These are phyloP conservation scores for Microcebus murinus DNA, from an alignment of 2,113 vertebrate genomes.

Conservation along the genomic window DNA sequence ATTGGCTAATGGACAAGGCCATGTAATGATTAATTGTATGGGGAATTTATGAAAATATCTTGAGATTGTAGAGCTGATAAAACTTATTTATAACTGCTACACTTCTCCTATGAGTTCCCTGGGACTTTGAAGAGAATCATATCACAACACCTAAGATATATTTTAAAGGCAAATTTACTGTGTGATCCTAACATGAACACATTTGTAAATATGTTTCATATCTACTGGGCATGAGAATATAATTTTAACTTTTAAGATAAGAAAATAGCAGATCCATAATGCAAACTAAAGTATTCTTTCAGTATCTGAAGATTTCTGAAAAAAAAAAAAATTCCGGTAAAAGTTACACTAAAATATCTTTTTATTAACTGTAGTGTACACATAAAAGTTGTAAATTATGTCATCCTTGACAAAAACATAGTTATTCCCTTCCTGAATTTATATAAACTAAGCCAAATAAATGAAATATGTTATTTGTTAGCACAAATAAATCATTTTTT, in stretches of 20 bases:
- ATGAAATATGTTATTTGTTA: background rate
- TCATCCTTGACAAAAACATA: slow-evolving; percentile 2
- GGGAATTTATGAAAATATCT: background rate
- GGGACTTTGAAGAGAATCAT: background rate
- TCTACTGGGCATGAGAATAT: background rate
- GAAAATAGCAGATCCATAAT: slow-evolving; percentile 14
- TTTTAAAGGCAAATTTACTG: background rate
- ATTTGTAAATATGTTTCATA: background rate
- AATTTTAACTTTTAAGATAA: slow-evolving; percentile 45
- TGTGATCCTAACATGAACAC: background rate
- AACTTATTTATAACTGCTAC: background rate
- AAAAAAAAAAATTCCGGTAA: background rate
- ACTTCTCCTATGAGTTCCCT: background rate
- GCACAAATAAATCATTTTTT: slow-evolving; percentile 7
- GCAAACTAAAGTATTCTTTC: background rate
- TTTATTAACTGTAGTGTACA: slow-evolving; percentile 19
- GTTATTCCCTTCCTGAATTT: slow-evolving; percentile 34
- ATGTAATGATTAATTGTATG: background rate
- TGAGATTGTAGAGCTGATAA: background rate
- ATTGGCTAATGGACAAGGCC: background rate
- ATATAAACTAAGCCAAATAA: slow-evolving; percentile 43
- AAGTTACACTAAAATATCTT: background rate
- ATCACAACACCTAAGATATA: background rate
- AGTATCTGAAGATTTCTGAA: background rate
- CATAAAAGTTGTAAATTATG: slow-evolving; percentile 40